These are phyloP conservation scores for Alexandromys fortis DNA, from an alignment of 2,113 vertebrate genomes.

Conservation along the genomic window DNA sequence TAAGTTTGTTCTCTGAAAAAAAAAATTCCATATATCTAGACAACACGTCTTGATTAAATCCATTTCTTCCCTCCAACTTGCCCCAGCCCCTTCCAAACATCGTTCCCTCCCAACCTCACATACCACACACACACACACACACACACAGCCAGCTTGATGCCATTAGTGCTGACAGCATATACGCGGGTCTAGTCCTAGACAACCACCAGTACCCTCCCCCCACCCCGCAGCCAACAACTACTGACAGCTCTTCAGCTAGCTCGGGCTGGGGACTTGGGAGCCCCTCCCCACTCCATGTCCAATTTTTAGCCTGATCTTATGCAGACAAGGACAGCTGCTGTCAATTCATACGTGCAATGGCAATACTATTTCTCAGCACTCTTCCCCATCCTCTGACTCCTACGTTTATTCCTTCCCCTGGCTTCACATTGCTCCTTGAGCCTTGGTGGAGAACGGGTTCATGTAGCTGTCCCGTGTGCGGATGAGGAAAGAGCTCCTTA, in stretches of 20 bases:
- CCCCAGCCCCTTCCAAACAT: background rate
- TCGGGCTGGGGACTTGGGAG: background rate
- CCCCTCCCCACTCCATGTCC: background rate
- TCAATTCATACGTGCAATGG: background rate
- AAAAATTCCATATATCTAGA: background rate
- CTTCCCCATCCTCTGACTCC: background rate
- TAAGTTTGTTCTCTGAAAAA: background rate
- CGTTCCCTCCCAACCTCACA: background rate
- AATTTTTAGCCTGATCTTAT: background rate
- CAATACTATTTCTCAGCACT: background rate
- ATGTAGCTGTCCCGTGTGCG: background rate
- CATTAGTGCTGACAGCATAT: background rate
- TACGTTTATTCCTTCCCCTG: background rate
- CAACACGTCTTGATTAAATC: background rate
- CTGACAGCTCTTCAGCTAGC: background rate
- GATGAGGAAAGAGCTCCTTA: background rate
- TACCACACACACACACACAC: no score
- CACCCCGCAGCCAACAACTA: background rate
- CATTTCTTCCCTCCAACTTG: no score
- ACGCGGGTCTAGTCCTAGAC: background rate
- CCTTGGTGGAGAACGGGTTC: background rate
- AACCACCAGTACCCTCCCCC: background rate
- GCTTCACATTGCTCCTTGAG: background rate
- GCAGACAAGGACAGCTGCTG: background rate
- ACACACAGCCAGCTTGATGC: no score